Conservation (phyloP, 2,797 vertebrate species). For the Mus caroli region DNA sequence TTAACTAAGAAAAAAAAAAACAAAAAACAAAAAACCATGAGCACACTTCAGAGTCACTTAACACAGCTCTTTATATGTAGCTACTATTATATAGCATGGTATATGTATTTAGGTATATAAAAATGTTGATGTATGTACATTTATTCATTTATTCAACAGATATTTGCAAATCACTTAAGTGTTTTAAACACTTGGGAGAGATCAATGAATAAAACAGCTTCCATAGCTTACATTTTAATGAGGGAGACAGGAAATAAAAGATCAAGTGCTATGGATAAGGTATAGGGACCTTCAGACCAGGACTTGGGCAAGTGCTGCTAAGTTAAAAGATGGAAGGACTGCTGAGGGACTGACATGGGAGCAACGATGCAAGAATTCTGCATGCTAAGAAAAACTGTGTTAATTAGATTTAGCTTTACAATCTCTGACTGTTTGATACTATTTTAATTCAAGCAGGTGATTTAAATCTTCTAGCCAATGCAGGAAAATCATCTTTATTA, state of each 20-base stretch:
- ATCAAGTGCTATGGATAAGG: not conserved
- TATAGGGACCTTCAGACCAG: not conserved
- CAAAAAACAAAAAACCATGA: not conserved
- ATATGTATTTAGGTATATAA: slow-evolving; percentile 22
- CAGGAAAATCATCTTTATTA: slow-evolving; percentile 48
- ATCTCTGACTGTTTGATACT: slow-evolving; percentile 5
- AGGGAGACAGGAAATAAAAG: not conserved
- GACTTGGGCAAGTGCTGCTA: not conserved
- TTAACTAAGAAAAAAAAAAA: not conserved
- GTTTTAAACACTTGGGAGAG: not conserved
- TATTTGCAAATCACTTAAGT: slow-evolving; percentile 42
- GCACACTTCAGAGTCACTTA: not conserved
- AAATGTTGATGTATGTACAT: not conserved
- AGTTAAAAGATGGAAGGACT: slow-evolving; percentile 43
- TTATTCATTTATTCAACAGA: slow-evolving; percentile 24
- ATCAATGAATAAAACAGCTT: not conserved
- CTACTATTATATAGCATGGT: not conserved
- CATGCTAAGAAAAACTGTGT: slow-evolving; percentile 18
- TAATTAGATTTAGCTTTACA: slow-evolving; percentile 61
- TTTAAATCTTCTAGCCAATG: not conserved
- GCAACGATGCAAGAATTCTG: slow-evolving; percentile 18
- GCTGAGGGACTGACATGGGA: slow-evolving; percentile 37
- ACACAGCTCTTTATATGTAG: not conserved
- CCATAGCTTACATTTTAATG: not conserved
- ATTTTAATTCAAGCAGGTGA: slow-evolving; percentile 30